A percentile compares a stretch with the other conserved stretches of the same genome.
These are phyloP conservation scores for Lasioglossum vierecki DNA, from an alignment of 2,888 invertebrate genomes.

Conservation along the genomic window DNA sequence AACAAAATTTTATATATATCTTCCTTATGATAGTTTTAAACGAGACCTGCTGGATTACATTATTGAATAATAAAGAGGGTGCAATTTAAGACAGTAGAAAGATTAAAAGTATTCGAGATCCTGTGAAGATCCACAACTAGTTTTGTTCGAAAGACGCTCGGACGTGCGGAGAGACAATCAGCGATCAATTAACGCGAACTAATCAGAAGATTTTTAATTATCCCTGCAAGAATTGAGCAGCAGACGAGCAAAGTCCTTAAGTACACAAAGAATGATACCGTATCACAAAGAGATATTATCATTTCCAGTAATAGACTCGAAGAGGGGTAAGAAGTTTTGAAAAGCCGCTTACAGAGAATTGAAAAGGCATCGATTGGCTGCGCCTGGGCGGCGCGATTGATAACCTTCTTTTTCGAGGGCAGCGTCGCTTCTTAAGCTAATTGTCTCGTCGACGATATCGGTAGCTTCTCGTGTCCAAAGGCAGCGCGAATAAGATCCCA, in stretches of 20 bases:
- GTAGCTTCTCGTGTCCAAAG: neutral
- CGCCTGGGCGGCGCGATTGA: neutral
- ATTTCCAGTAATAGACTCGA: slow-evolving; percentile 20
- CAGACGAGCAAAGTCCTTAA: neutral
- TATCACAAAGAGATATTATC: slow-evolving; percentile 6
- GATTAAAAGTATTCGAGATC: neutral
- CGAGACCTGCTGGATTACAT: neutral
- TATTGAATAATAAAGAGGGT: neutral
- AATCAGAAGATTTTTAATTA: slow-evolving; percentile 9
- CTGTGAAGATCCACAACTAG: neutral
- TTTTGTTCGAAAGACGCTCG: neutral
- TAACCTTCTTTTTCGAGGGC: slow-evolving; percentile 20
- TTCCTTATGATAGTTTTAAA: neutral
- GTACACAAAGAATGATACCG: slow-evolving; percentile 4
- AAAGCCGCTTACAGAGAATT: slow-evolving; percentile 44
- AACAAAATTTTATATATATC: neutral
- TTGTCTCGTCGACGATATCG: neutral
- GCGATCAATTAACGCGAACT: neutral
- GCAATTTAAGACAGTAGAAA: neutral
- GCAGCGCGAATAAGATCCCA: neutral
- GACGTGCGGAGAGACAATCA: neutral
- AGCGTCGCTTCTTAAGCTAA: slow-evolving; percentile 28
- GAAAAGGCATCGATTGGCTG: slow-evolving; percentile 42
- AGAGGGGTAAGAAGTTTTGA: slow-evolving; percentile 27
- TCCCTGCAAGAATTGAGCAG: neutral